These are phyloP conservation scores for Phrynocephalus vlangalii DNA, from an alignment of 2,797 vertebrate species.

Conservation along the genomic window DNA sequence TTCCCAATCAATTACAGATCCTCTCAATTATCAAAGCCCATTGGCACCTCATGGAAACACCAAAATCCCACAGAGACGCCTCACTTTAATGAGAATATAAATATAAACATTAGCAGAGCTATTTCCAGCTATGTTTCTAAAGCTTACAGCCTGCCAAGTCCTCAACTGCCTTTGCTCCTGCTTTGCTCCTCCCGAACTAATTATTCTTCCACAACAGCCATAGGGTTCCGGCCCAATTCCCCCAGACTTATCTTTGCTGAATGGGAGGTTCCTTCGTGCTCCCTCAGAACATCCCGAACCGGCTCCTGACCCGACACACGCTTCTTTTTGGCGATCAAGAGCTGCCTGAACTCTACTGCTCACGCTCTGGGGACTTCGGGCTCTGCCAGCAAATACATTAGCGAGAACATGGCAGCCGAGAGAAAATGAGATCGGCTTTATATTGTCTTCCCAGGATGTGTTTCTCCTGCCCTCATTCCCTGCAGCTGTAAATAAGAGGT, in stretches of 20 bases:
- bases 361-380: slow-evolving; percentile 27
- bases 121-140: neutral
- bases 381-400: slow-evolving; percentile 70
- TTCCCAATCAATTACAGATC: neutral
- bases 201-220: neutral
- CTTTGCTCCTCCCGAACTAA: neutral
- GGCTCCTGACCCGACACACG: neutral
- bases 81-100: neutral
- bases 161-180: neutral
- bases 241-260: neutral
- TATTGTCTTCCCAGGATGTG: slow-evolving; percentile 66
- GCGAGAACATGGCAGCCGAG: slow-evolving; percentile 58
- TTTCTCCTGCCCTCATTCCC: slow-evolving; percentile 61
- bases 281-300: neutral
- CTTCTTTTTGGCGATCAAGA: slow-evolving; percentile 59
- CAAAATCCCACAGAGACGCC: neutral
- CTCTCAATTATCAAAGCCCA: neutral
- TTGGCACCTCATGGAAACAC: neutral
- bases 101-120: neutral
- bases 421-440: slow-evolving; percentile 54
- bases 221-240: neutral
- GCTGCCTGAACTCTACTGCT: slow-evolving; percentile 29
- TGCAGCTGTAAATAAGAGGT: slow-evolving; percentile 54
- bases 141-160: neutral
- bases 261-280: neutral